Evolutionary conservation across 2,888 invertebrate species (phyloP), one percentile per base, ranked within the genome.

Genomic region (Aphidoletes aphidimyza): DNA sequence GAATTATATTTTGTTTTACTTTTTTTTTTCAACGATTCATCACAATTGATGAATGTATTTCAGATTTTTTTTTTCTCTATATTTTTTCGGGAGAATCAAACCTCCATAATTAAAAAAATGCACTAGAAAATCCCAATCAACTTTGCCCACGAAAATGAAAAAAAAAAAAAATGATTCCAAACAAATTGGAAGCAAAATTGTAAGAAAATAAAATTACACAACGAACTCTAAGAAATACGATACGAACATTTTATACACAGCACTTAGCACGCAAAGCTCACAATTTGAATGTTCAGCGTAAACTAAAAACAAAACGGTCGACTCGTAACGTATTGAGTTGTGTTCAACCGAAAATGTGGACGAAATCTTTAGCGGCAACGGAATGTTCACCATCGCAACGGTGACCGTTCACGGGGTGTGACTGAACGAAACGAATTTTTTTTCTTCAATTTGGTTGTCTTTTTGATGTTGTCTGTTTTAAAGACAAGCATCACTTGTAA

Each of bases 271-370:
- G 37, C 81, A 37, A 81, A 36, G 81, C 37, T 81, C 37, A 37
- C 81, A 37, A 37, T 81, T 81, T 81, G 81, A 81, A 36, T 81
- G 81, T 81, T 81, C 81, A 81, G 37, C 81, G 81, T 81, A 81
- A 81, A 81, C 81, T 81, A 81, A 81, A 81, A 37, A 37, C 81
- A 36, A 81, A 81, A 81, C 81, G 37, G 37, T 37, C 37, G 81
- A 37, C n/a, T 37, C 37, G 37, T 9, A 37, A 81, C 81, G 37
- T 81, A 37, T 81, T 37, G 37, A 81, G 81, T 37, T n/a, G 37
- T 9, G 37, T 81, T 37, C 81, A 81, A 81, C 81, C 36, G 36
- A 69, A 69, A 69, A 69, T 69, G 69, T 69, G 69, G 69, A 69
- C 17, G 30, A 17, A 30, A 69, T 69, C 69, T 69, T 69, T 69